Conservation (phyloP, 2,797 vertebrate genomes). For the Acanthis flammea region DNA sequence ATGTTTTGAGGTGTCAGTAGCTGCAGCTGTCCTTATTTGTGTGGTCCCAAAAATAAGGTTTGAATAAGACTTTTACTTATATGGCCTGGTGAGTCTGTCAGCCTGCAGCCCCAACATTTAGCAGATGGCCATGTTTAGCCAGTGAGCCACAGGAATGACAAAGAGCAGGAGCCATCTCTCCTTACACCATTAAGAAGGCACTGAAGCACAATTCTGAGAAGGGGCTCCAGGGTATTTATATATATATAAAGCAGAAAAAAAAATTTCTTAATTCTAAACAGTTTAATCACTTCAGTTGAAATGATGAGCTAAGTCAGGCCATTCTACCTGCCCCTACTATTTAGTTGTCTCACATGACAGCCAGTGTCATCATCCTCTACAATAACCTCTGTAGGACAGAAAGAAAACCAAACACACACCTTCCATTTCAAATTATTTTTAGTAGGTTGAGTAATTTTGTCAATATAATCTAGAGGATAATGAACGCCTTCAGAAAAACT, state of each 20-base stretch:
- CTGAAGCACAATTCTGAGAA: neutral
- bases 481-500: conserved; percentile 68
- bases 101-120: neutral
- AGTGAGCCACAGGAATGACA: neutral
- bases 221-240: neutral
- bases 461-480: conserved; percentile 66
- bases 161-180: neutral
- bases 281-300: neutral
- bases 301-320: neutral
- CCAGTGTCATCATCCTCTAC: neutral
- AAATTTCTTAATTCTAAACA: neutral
- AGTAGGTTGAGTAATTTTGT: conserved; percentile 7
- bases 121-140: neutral
- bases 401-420: conserved; percentile 5
- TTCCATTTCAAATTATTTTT: conserved; percentile 27
- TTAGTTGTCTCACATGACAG: neutral
- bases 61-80: neutral
- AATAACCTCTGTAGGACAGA: neutral
- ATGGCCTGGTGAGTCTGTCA: neutral
- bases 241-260: neutral
- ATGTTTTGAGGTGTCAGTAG: neutral
- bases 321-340: neutral
- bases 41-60: neutral
- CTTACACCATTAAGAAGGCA: neutral
- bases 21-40: neutral